Evolutionary conservation across 2,113 vertebrate genomes (phyloP), one percentile per base, ranked within the genome.

Genomic region (Callipepla californica): DNA sequence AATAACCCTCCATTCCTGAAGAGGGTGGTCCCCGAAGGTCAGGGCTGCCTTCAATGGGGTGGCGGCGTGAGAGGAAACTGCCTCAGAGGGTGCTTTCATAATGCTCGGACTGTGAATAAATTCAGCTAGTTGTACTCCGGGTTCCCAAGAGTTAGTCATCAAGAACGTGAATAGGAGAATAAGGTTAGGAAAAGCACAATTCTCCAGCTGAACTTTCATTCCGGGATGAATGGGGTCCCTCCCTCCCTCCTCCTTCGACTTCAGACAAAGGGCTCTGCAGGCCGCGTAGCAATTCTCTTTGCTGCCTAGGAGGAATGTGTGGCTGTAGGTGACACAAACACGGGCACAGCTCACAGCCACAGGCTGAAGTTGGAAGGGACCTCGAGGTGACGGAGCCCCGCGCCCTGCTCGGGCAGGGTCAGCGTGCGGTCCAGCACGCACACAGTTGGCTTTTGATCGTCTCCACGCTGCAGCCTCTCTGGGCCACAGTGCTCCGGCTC

Each of bases 11-110:
- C 93, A 96, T 96, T 97, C 94, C 85, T 95, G 89, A 85, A 73
- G 57, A 89, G 89, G 95, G 93, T 93, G 95, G 90, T 96, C 96
- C 96, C 68, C 4, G 0, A 90, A 96, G 97, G 96, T 96, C 95
- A 97, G 74, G 79, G 92, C 91, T 92, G 93, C 84, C 96, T 93
- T 96, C 91, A 93, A 77, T 93, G 95, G 79, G 66, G 82, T 69
- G 93, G 69, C 87, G 62, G 83, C 3, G 3, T 25, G 76, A 97
- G 94, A 96, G 95, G 94, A 97, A 92, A 87, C 94, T 87, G 92
- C 83, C 90, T 93, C 94, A 89, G 65, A 91, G 77, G 34, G 92
- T 53, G 86, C 86, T 96, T 95, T 94, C 87, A 89, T 89, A 91
- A 90, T 80, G 85, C 58, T 93, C 2, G 1, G 58, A 14, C 67